phyloP scores from a whole-genome alignment of 2,113 vertebrate species.

The Cheirogaleus medius region DNA sequence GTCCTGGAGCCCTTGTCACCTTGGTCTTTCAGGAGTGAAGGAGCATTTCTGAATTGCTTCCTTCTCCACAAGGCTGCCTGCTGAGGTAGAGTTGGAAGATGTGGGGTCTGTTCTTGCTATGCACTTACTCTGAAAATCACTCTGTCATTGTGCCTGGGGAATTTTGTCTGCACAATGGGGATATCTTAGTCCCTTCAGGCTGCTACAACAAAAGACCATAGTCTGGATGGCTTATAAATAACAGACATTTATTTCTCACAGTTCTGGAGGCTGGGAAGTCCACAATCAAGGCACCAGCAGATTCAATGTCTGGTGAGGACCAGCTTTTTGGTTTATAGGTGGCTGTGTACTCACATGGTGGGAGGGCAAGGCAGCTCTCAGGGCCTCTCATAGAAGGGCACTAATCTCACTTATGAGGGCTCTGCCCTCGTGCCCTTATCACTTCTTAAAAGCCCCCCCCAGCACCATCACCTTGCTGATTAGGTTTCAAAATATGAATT shows the following conservation, averaged over 20 bases:
- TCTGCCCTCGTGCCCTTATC: background rate
- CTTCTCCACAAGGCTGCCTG: background rate
- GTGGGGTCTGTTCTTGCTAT: background rate
- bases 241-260: background rate
- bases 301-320: background rate
- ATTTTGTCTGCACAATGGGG: background rate
- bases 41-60: background rate
- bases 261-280: background rate
- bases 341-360: background rate
- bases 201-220: background rate
- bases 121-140: background rate
- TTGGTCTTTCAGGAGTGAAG: background rate
- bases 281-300: background rate
- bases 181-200: background rate
- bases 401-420: background rate
- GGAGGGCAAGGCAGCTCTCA: background rate
- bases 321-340: background rate
- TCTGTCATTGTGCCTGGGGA: background rate
- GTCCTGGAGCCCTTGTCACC: background rate
- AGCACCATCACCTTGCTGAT: background rate
- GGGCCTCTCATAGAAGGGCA: background rate
- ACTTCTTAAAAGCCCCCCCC: background rate
- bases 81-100: background rate
- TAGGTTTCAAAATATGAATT: background rate
- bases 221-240: background rate